Conservation (phyloP, 2,113 vertebrate species). For the Labeo catla region DNA sequence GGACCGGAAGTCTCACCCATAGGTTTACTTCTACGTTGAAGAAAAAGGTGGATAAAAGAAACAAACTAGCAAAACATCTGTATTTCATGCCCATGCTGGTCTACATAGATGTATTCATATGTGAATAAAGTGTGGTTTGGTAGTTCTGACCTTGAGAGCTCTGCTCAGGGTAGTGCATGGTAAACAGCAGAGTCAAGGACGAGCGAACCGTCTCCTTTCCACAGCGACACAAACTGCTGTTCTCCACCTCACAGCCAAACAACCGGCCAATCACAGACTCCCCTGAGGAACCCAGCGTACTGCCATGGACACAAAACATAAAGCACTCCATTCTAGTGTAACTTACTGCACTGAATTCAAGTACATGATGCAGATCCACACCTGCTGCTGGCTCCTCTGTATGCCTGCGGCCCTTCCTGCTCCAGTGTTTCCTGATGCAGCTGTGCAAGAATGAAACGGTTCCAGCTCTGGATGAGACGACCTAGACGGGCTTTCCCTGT, state of each 20-base stretch:
- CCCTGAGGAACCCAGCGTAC: conserved; percentile 85
- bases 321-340: neutral
- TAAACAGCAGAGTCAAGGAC: conserved; percentile 95
- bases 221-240: conserved; percentile 97
- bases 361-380: conserved; percentile 55
- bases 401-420: conserved; percentile 94
- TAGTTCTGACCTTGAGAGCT: conserved; percentile 75
- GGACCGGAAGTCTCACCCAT: too few relatives aligned
- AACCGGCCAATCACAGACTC: conserved; percentile 91
- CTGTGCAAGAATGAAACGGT: conserved; percentile 96
- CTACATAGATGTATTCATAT: neutral
- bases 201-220: conserved; percentile 94
- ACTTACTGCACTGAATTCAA: neutral
- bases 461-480: conserved; percentile 96
- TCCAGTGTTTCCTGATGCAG: conserved; percentile 98
- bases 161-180: conserved; percentile 93
- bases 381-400: conserved; percentile 89
- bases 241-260: conserved; percentile 97
- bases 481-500: conserved; percentile 93
- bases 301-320: conserved; percentile 55
- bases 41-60: too few relatives aligned
- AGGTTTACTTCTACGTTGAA: too few relatives aligned
- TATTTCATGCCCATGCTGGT: neutral
- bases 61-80: neutral
- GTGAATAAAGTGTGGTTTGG: neutral